These are phyloP conservation scores for Ctenosaura bakeri DNA, from an alignment of 2,797 vertebrate genomes.

Conservation along the genomic window DNA sequence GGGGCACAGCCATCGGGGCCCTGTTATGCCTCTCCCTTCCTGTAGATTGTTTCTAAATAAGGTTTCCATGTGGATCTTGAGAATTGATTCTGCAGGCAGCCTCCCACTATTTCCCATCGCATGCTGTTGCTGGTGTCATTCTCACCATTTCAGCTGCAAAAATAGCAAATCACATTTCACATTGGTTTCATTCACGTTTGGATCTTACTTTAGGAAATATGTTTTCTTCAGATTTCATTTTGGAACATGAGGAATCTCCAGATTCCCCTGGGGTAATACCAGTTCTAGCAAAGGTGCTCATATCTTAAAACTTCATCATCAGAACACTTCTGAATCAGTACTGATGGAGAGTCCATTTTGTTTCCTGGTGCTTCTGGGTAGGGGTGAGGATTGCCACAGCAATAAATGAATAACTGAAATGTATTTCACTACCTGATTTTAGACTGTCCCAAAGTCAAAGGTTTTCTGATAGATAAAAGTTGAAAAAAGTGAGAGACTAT, in stretches of 20 bases:
- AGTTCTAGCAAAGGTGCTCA: not conserved
- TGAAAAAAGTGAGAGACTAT: not conserved
- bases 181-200: constrained; percentile 29
- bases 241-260: constrained; percentile 27
- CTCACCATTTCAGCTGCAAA: not conserved
- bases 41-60: constrained; percentile 18
- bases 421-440: constrained; percentile 5
- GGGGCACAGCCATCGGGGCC: not conserved
- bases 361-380: constrained; percentile 15
- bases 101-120: constrained; percentile 4
- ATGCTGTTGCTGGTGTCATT: not conserved
- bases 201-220: not conserved
- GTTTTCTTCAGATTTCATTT: constrained; percentile 47
- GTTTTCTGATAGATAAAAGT: not conserved
- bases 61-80: constrained; percentile 3
- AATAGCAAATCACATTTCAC: constrained; percentile 20
- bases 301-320: not conserved
- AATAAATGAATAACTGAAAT: constrained; percentile 12
- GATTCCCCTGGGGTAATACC: not conserved
- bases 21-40: not conserved
- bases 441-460: not conserved
- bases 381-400: not conserved
- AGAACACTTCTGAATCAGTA: not conserved
- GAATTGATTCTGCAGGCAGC: constrained; percentile 14
- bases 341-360: not conserved